Evolutionary conservation across 2,888 invertebrate species (phyloP), one percentile per base, ranked within the genome.

Genomic region (Microchrysa polita): DNA sequence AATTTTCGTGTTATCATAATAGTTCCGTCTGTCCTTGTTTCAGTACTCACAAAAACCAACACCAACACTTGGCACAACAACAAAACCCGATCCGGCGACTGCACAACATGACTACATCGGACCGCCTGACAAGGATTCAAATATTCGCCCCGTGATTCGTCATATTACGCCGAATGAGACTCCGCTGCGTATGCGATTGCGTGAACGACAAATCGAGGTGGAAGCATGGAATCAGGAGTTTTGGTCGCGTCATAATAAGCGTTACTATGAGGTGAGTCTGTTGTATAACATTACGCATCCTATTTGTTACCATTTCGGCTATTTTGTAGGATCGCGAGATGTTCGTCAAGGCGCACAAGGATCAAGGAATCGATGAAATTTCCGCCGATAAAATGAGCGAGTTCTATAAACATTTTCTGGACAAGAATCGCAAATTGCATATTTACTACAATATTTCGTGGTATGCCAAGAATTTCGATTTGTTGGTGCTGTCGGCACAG

Each of bases 211-310:
- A 79, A 86, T 88, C 77, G 90, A 90, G 75, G 91, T 92, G 0
- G 93, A 94, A 79, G 86, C 88, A 73, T 96, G 95, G 95, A 95
- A 95, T 83, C 91, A 95, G 77, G 86, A 88, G 48, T 96, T 95
- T 85, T 96, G 96, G 96, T 86, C 88, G 0, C 87, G 87, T 76
- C 95, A 96, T 79, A 96, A 96, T 81, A 87, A 88, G 23, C 89
- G 88, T 73, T 96, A 95, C 84, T 88, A 90, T 80, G 87, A 91
- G 83, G 92, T 92, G 27, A 5, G 27, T 34, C 27, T 34, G 7
- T 34, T 7, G 2, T 7, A 7, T 34, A 34, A 34, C 2, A 16
- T 27, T 61, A 53, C n/a, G 22, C n/a, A 27, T 27, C 44, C 14
- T 27, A 53, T 53, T 53, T 52, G 5, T 67, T n/a, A n/a, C n/a